Evolutionary conservation across 2,113 vertebrate species (phyloP), one percentile per base, ranked within the genome.

Genomic region (Reinhardtius hippoglossoides): DNA sequence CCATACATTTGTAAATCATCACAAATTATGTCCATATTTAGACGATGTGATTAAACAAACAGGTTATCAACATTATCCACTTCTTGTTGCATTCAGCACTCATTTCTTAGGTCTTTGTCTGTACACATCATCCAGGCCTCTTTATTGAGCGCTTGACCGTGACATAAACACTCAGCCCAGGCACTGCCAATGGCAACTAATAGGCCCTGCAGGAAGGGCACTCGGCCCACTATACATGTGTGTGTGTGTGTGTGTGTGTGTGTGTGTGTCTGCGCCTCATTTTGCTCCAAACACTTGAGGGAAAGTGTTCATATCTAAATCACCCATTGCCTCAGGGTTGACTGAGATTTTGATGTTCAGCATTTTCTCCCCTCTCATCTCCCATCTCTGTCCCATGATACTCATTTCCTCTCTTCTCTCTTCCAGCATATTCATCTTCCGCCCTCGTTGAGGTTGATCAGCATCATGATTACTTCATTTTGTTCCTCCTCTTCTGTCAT

Each of bases 291-390:
- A 81, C 69, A 58, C 81, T 83, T 80, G 27, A 50, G 64, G 69
- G 83, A 74, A 71, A 74, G 50, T 76, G 72, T 82, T 65, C 80
- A 73, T 71, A 83, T 89, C 75, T 82, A 77, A 84, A 89, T 76
- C n/a, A 79, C 67, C 69, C 76, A 26, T 69, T 71, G 77, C 87
- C 80, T 86, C 73, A 71, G 74, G 82, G 61, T 72, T 79, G 75
- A 81, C 75, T 77, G 77, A 74, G 52, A 77, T 83, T 90, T 88
- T 90, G 85, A 88, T 74, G 71, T 84, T 68, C 26, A 59, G 80
- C 74, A 76, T 68, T 23, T n/a, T n/a, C n/a, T n/a, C n/a, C n/a
- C n/a, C n/a, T n/a, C n/a, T n/a, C n/a, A n/a, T n/a, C n/a, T n/a
- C n/a, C n/a, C n/a, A n/a, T n/a, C n/a, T n/a, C n/a, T n/a, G n/a